phyloP scores from a whole-genome alignment of 2,888 invertebrate species.

The Clepsis dumicolana region DNA sequence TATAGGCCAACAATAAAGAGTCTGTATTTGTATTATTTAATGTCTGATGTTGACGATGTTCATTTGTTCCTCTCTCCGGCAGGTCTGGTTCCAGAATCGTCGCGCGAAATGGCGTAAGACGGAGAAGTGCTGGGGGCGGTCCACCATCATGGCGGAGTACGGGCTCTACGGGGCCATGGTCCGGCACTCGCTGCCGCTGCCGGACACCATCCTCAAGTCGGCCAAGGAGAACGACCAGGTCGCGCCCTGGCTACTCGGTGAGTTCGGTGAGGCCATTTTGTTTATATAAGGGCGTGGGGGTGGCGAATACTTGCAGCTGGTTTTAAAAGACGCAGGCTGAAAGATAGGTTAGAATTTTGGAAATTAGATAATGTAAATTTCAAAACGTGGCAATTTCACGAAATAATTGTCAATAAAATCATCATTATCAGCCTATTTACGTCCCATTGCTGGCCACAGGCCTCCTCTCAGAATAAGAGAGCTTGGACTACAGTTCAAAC shows the following conservation, averaged over 20 bases:
- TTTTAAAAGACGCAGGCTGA: neutral
- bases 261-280: constrained; percentile 68
- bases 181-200: constrained; percentile 98
- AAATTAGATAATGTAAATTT: too few species aligned
- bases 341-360: too few species aligned
- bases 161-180: constrained; percentile 99
- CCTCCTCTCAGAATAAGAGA: too few species aligned
- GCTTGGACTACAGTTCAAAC: too few species aligned
- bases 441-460: too few species aligned
- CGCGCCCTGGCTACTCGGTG: constrained; percentile 99
- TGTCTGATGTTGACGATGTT: neutral
- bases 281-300: constrained; percentile 24
- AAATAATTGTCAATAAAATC: too few species aligned
- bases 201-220: constrained; percentile 99
- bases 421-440: too few species aligned
- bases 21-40: too few species aligned
- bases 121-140: constrained; percentile 99
- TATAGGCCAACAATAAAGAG: too few species aligned
- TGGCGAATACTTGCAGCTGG: constrained; percentile 12
- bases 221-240: constrained; percentile 98
- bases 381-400: too few species aligned
- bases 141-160: constrained; percentile 99
- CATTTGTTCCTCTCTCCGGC: constrained; percentile 57
- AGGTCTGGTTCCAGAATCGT: constrained; percentile 99
- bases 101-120: constrained; percentile 99